Base-by-base conservation (phyloP, 2,797 vertebrate species). In the Lepidocolaptes lacrymiger region DNA sequence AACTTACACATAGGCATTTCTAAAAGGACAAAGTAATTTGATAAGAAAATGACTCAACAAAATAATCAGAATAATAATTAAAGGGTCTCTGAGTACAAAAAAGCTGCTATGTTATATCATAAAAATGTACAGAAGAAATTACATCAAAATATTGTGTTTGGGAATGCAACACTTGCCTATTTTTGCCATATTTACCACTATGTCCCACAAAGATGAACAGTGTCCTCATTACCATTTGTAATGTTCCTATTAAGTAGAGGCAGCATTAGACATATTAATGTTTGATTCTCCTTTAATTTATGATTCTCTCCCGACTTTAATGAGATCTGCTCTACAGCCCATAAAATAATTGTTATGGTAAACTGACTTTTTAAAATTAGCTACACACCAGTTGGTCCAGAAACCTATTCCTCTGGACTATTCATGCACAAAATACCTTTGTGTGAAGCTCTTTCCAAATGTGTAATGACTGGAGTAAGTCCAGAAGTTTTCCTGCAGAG, bases 281-380 rank as follows among this genome's bases (percentile, higher is more conserved):
- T 93, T 97, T 98, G 91, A 58, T 90, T 97, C 93, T 96, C 80
- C 49, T 93, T 91, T 97, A 97, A 98, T 98, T 98, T 97, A 98
- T 73, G 74, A 97, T 97, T 97, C 81, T 84, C 85, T 97, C 91
- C 89, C 58, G 93, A 96, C 89, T 97, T 97, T 98, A 98, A 98
- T 98, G 97, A 98, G 97, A 98, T 97, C 95, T 97, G 95, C 96
- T 98, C 96, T 97, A 93, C 78, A 97, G 97, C 87, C 97, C 97
- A 97, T 97, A 98, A 98, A 97, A 98, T 98, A 98, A 98, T 98
- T 98, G 97, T 97, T 98, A 98, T 98, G 98, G 97, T 98, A 98
- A 98, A 98, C 97, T 97, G 97, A 97, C 97, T 98, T 98, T 98
- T 98, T 97, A 98, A 98, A 98, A 98, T 98, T 98, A 98, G 97